Conservation (phyloP, 2,888 invertebrate genomes). For the Lasius platythorax region DNA sequence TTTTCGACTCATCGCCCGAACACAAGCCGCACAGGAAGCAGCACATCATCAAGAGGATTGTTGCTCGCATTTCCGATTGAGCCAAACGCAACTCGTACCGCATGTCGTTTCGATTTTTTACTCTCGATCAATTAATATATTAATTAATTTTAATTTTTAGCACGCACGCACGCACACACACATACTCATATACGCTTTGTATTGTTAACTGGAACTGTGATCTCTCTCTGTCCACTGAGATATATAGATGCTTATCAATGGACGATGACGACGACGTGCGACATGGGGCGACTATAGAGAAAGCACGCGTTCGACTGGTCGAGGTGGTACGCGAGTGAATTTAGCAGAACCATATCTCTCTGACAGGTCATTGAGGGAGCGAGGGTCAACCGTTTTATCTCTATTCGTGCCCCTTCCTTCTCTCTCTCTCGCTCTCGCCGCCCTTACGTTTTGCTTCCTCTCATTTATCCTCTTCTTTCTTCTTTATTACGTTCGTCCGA, state of each 20-base stretch:
- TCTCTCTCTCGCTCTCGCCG: not conserved
- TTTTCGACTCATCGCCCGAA: constrained; percentile 15
- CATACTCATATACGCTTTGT: not conserved
- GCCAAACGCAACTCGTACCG: not conserved
- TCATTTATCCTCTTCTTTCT: constrained; percentile 61
- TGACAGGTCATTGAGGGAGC: constrained; percentile 81
- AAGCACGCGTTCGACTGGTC: constrained; percentile 72
- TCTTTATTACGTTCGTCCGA: constrained; percentile 29
- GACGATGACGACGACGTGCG: constrained; percentile 20
- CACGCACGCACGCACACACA: not conserved
- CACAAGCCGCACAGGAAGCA: constrained; percentile 43
- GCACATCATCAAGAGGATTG: constrained; percentile 36
- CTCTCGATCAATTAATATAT: not conserved
- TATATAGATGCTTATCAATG: not conserved
- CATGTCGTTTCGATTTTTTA: constrained; percentile 5
- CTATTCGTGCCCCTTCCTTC: constrained; percentile 49
- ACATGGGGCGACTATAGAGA: not conserved
- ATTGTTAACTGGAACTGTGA: not conserved
- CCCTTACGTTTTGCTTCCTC: constrained; percentile 60
- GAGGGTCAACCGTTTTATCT: constrained; percentile 83
- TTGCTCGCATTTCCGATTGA: constrained; percentile 55
- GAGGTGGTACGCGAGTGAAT: constrained; percentile 76
- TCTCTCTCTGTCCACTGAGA: not conserved
- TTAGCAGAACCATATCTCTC: constrained; percentile 79
- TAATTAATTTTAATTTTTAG: constrained; percentile 20